These are phyloP conservation scores for Bombus terrestris DNA, from an alignment of 1,140 invertebrate species.

Conservation along the genomic window DNA sequence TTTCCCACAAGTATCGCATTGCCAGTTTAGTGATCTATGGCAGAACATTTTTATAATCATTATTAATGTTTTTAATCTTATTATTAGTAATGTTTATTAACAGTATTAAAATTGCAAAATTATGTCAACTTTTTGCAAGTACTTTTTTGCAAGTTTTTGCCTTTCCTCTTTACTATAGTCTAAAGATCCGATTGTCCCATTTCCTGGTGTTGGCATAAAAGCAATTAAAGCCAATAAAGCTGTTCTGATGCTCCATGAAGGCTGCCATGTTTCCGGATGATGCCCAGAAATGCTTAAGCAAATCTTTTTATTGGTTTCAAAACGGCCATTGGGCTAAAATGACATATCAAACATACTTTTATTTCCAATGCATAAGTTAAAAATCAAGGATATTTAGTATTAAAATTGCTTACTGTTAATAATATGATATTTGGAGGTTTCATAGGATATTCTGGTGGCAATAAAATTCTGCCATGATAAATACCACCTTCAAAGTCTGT, in stretches of 20 bases:
- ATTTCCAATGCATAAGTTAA: background rate
- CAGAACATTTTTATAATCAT: conserved; percentile 9
- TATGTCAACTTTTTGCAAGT: conserved; percentile 39
- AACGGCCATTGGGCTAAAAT: conserved; percentile 94
- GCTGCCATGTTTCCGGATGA: conserved; percentile 98
- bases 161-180: conserved; percentile 94
- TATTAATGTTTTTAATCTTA: background rate
- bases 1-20: conserved; percentile 79
- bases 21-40: conserved; percentile 79
- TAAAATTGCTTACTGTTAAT: conserved; percentile 88
- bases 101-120: background rate
- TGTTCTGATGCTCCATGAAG: conserved; percentile 97
- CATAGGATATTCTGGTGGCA: conserved; percentile 98
- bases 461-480: conserved; percentile 95
- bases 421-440: conserved; percentile 98
- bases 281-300: conserved; percentile 98
- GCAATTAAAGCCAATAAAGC: conserved; percentile 95
- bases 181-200: conserved; percentile 94
- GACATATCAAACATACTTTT: background rate
- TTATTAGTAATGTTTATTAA: background rate
- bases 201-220: conserved; percentile 95
- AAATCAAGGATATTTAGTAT: background rate
- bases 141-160: conserved; percentile 91
- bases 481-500: conserved; percentile 95
- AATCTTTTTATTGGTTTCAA: conserved; percentile 97